These are phyloP conservation scores for Latrodectus elegans DNA, from an alignment of 2,888 invertebrate genomes.

Conservation along the genomic window DNA sequence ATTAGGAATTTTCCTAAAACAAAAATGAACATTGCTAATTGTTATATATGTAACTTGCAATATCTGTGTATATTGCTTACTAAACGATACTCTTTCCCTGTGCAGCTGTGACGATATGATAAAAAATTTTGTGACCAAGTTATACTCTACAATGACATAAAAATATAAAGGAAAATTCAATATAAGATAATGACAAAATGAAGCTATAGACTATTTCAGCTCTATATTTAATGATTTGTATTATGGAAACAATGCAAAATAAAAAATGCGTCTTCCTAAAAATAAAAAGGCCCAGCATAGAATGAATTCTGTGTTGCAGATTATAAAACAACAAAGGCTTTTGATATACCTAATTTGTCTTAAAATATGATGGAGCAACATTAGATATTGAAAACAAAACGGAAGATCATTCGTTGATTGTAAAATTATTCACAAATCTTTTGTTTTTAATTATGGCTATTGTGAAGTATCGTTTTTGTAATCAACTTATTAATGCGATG, in stretches of 20 bases:
- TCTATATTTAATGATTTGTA: conserved; percentile 50
- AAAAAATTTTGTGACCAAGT: conserved; percentile 40
- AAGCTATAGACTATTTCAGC: conserved; percentile 60
- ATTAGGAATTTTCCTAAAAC: conserved; percentile 53
- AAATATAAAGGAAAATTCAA: conserved; percentile 16
- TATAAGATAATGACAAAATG: conserved; percentile 31
- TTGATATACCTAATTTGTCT: conserved; percentile 60
- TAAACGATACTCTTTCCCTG: conserved; percentile 15
- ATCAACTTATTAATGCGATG: too few species aligned
- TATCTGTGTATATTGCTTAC: conserved; percentile 21
- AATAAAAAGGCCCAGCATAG: conserved; percentile 15
- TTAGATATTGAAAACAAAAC: conserved; percentile 66
- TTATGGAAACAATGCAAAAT: conserved; percentile 39
- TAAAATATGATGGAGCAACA: conserved; percentile 48
- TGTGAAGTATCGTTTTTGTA: too few species aligned
- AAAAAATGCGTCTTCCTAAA: conserved; percentile 50
- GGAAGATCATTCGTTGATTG: neutral
- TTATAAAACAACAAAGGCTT: conserved; percentile 31
- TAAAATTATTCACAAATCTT: too few species aligned
- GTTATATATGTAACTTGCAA: conserved; percentile 29
- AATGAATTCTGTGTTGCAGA: conserved; percentile 14
- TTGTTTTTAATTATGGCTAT: too few species aligned
- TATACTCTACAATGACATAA: conserved; percentile 44
- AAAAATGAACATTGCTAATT: conserved; percentile 45
- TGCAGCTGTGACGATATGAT: conserved; percentile 49